Conservation (phyloP, 2,888 invertebrate species). For the Acanthococcus lagerstroemiae region DNA sequence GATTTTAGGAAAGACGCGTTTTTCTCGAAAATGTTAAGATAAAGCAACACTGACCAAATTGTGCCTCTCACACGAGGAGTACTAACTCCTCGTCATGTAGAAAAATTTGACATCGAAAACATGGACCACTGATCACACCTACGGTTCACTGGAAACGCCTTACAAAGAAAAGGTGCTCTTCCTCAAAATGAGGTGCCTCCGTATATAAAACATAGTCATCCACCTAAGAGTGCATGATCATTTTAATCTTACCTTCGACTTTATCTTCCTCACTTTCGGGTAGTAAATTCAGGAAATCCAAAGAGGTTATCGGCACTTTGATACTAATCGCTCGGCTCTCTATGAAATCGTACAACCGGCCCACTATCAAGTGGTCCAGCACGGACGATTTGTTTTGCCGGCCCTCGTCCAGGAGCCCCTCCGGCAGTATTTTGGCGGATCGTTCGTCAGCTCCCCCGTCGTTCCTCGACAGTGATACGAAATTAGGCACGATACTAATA, state of each 20-base stretch:
- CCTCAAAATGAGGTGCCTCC: too few species aligned
- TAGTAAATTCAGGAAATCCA: slow-evolving; percentile 5
- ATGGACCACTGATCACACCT: too few species aligned
- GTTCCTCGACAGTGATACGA: slow-evolving; percentile 30
- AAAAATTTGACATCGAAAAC: too few species aligned
- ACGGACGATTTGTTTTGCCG: slow-evolving; percentile 13
- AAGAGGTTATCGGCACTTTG: slow-evolving; percentile 18
- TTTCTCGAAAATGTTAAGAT: too few species aligned
- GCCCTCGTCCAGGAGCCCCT: slow-evolving; percentile 3
- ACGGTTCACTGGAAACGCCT: too few species aligned
- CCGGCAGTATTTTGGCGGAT: slow-evolving; percentile 16
- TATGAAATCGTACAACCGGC: slow-evolving; percentile 25
- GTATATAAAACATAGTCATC: too few species aligned
- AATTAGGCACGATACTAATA: slow-evolving; percentile 26
- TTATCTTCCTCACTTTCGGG: not conserved
- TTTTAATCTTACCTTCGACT: slow-evolving; percentile 32
- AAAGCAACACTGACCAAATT: too few species aligned
- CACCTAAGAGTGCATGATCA: too few species aligned
- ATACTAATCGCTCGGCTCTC: slow-evolving; percentile 32
- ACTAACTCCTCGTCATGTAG: too few species aligned
- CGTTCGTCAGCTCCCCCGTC: slow-evolving; percentile 5
- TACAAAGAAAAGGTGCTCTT: too few species aligned
- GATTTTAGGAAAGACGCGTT: too few species aligned
- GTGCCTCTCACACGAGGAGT: too few species aligned
- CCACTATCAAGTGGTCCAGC: slow-evolving; percentile 26